phyloP scores from a whole-genome alignment of 2,797 vertebrate genomes.

The Galagoides demidoff region DNA sequence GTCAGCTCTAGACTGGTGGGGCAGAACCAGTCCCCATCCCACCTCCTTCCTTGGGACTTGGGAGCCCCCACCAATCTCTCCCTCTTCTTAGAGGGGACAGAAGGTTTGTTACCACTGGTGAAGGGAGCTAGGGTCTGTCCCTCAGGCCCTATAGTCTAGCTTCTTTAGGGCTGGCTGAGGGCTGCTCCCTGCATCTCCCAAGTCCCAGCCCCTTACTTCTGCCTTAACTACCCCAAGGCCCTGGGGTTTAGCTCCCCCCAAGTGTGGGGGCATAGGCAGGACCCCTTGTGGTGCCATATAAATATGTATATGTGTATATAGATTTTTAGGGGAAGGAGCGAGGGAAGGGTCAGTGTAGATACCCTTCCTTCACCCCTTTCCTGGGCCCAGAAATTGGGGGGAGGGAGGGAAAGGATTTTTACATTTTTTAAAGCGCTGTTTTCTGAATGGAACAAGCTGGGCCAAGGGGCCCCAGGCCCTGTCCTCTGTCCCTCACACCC shows the following conservation, averaged over 20 bases:
- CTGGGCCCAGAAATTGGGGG: slow-evolving; percentile 64
- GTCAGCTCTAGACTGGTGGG: background rate
- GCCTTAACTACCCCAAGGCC: slow-evolving; percentile 45
- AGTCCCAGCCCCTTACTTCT: background rate
- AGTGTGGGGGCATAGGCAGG: background rate
- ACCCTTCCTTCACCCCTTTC: slow-evolving; percentile 28
- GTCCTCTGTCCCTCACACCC: slow-evolving; percentile 21
- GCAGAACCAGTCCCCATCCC: background rate
- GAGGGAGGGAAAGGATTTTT: slow-evolving; percentile 77
- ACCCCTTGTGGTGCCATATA: slow-evolving; percentile 80
- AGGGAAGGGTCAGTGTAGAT: background rate
- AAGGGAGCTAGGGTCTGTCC: background rate
- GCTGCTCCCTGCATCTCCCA: background rate
- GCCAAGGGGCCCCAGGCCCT: slow-evolving; percentile 17
- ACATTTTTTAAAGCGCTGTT: slow-evolving; percentile 79
- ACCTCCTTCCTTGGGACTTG: background rate
- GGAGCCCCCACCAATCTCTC: background rate
- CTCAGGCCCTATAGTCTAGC: background rate
- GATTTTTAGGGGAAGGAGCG: slow-evolving; percentile 68
- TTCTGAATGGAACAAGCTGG: slow-evolving; percentile 72
- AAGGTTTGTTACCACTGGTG: background rate
- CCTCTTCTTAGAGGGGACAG: background rate
- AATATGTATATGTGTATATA: slow-evolving; percentile 87
- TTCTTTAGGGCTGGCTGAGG: background rate
- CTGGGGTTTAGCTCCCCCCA: background rate